Evolutionary conservation across 1,140 invertebrate genomes (phyloP), one percentile per base, ranked within the genome.

Genomic region (Thaumatotibia leucotreta): DNA sequence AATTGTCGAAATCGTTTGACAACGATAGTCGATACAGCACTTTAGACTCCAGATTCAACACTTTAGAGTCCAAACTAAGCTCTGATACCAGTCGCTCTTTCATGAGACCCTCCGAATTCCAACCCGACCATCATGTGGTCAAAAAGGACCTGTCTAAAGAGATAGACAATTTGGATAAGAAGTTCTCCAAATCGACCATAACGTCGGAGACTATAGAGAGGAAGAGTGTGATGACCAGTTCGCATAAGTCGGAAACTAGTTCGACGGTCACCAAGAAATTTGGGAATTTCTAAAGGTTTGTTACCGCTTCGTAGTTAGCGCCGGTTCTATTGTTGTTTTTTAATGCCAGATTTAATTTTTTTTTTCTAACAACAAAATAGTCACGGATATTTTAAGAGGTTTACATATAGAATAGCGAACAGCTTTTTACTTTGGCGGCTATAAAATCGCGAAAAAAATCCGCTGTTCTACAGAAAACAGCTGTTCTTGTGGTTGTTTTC

Each of bases 201-300:
- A 90, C 84, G 0, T 91, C 90, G n/a, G 90, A 92, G 63, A 91
- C 84, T 0, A 84, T 92, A 49, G 91, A 92, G 29, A 81, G 81
- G 67, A 92, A 92, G 67, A 91, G 90, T 0, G 87, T 92, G 2
- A 91, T 91, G 88, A 91, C 91, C 14, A 91, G 88, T 64, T 92
- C 91, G 0, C 91, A 91, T 62, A 92, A 92, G 45, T 91, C 90
- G 2, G 90, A 92, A 67, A 84, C 80, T 10, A 91, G 89, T 61
- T 91, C 90, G 0, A 92, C 90, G 0, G 83, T 91, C 5, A 91
- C 88, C n/a, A 91, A 92, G 81, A 92, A 92, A 65, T 92, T 92
- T 65, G 91, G 90, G 39, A 92, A 92, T 66, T 91, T 88, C 62
- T 91, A 83, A 86, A 67, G 79, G 74, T 82, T 83, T 65, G 69